Evolutionary conservation across 2,797 vertebrate species (phyloP), one percentile per base, ranked within the genome.

Genomic region (Urophycis tenuis): DNA sequence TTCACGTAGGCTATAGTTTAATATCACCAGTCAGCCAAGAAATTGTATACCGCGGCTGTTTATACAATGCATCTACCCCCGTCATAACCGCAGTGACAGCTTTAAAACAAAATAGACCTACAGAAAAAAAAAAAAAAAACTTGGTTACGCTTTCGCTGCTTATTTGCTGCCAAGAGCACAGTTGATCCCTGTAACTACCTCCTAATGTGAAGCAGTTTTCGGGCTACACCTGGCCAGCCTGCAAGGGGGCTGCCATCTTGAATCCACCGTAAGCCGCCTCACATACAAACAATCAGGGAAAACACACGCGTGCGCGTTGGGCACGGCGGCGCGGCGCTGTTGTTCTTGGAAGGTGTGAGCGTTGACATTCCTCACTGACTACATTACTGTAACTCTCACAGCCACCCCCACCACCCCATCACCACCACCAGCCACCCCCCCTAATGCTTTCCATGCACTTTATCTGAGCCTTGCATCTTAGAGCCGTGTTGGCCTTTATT

Each of bases 381-480:
- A 49, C 79, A 79, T 81, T 29, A 39, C 82, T 83, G 80, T 70
- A 82, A 77, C 83, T 74, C 78, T 75, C 76, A 67, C 80, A 79
- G 73, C 4, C 14, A 29, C 29, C 29, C 79, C 75, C 33, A 76
- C 80, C 22, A 22, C 22, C n/a, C 17, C 5, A 41, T 11, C 14
- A 29, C 29, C 29, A 78, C 75, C 33, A 76, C 80, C 22, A 22
- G 5, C n/a, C 17, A 8, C 11, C 45, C 79, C 77, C 30, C 78
- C 80, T 85, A 84, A 87, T 86, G 85, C 74, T 78, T 81, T 81
- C 81, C 85, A 75, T 79, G 67, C 75, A 75, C 74, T 85, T 83
- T 89, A 87, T 90, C 88, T 86, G 78, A 69, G 31, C 67, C 73
- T 81, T 72, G 79, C 79, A 90, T 91, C 86, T 75, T 75, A 81